Evolutionary conservation across 2,888 invertebrate species (phyloP), one percentile per base, ranked within the genome.

Genomic region (Pediacus dermestoides): DNA sequence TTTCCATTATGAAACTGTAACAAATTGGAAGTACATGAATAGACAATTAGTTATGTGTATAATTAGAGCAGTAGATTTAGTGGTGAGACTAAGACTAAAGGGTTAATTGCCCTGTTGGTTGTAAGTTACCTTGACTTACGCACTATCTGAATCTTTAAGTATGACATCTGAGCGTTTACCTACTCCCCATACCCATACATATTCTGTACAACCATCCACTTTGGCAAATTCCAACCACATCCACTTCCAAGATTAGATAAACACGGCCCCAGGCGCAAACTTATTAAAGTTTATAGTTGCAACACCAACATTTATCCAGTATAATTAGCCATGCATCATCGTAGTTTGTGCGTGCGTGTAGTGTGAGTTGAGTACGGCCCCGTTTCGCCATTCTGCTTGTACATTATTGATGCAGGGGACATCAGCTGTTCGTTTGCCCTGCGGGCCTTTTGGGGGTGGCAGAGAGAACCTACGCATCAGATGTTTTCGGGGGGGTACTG

Each of bases 241-340:
- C 7, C 28, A 28, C 28, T 28, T 27, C 34, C 15, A 34, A 41
- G 41, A 46, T 40, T 41, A 45, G 44, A 49, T 34, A 50, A 50
- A 54, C 46, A 39, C 52, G 49, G 39, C 42, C 53, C 42, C 48
- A 11, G 28, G 28, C 13, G n/a, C 11, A 16, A 51, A 56, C 53
- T 54, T 56, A 58, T 60, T 58, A 57, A 55, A 57, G 50, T 57
- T 57, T 55, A 56, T 55, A 50, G 57, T 53, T 52, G 48, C 44
- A 50, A 37, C 50, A 52, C 46, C 47, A 52, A 46, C 58, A 60
- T 60, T 58, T 55, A 58, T 58, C 52, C 48, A 44, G 48, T 42
- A 54, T 60, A 61, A 61, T 61, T 61, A 61, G 50, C 53, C 53
- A 60, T 61, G 55, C 54, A 58, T 61, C 59, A 59, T 57, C 26